Conservation (phyloP, 2,113 vertebrate species). For the Cephalopterus ornatus region DNA sequence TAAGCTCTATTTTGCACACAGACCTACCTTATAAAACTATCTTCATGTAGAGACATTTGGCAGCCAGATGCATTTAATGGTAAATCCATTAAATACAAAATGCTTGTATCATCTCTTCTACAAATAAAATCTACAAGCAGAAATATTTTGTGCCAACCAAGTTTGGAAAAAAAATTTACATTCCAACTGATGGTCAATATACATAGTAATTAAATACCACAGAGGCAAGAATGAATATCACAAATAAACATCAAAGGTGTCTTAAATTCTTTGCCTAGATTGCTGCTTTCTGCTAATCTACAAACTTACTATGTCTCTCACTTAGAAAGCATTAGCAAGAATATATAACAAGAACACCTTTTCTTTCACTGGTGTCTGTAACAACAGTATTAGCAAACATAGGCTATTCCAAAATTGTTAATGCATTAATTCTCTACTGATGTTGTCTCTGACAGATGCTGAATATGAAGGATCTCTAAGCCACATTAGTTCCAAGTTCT, state of each 20-base stretch:
- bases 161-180: neutral
- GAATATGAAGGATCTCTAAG: neutral
- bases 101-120: neutral
- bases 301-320: neutral
- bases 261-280: neutral
- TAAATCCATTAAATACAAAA: neutral
- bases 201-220: neutral
- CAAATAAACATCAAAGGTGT: neutral
- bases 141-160: neutral
- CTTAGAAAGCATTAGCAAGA: neutral
- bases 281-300: neutral
- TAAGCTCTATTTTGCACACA: neutral
- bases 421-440: slow-evolving; percentile 7
- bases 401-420: neutral
- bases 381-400: neutral
- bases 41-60: neutral
- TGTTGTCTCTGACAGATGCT: neutral
- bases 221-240: neutral
- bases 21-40: neutral
- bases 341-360: neutral
- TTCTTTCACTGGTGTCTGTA: neutral
- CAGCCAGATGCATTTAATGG: neutral
- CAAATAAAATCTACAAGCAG: neutral
- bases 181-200: neutral
- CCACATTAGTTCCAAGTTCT: slow-evolving; percentile 33